Base-by-base conservation (phyloP, 2,113 vertebrate genomes). In the Lasiurus borealis region DNA sequence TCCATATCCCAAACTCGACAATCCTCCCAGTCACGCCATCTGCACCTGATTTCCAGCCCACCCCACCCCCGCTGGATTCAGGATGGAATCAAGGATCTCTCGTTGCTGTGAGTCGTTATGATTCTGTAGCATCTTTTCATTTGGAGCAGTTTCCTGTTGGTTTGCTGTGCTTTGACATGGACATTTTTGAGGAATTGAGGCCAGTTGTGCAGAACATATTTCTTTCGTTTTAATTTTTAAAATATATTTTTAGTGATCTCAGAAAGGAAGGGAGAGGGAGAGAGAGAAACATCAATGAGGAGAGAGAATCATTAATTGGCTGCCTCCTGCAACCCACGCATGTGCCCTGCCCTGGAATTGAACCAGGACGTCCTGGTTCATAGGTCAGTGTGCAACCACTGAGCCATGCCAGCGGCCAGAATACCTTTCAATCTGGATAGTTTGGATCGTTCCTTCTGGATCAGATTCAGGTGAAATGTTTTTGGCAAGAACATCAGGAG, bases 391-490 rank as follows among this genome's bases (percentile, higher is more conserved):
- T 59, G 25, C 57, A 59, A 25, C 57, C 57, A 25, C 57, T 59
- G 57, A 59, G 57, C 21, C 57, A 25, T 59, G 57, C 57, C 57
- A 25, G 57, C 57, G 23, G 57, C 31, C 54, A 95, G 75, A 91
- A 64, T 6, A 31, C 66, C 40, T 81, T 95, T 77, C 84, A 68
- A 57, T 83, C 62, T 80, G 40, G n/a, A 87, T 54, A n/a, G 8
- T 59, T 59, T 59, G 25, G 23, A 59, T 80, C 40, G 2, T 90
- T 90, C 66, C 66, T 85, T 87, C 1, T 46, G 71, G 76, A 83
- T 95, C 88, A 72, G 36, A 86, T 68, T 92, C 80, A 90, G 48
- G 64, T 54, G 52, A 92, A 92, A 87, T 88, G 54, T 54, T 94
- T 94, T 95, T 85, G 78, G 29, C 69, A 89, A 54, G 31, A 92